These are phyloP conservation scores for Atopsyche davidsoni DNA, from an alignment of 1,140 invertebrate species.

Conservation along the genomic window DNA sequence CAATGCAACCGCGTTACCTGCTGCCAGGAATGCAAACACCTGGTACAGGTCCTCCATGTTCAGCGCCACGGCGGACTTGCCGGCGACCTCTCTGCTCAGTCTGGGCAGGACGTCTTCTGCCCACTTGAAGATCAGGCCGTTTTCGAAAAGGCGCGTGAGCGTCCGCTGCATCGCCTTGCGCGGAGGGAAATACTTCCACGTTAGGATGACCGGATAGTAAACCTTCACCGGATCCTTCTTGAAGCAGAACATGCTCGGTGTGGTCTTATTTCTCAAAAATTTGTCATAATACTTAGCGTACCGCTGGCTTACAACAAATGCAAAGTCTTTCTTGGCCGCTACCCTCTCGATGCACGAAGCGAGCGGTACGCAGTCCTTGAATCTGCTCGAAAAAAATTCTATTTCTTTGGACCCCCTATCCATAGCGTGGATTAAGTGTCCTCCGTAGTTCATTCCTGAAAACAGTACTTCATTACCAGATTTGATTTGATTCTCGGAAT, in stretches of 20 bases:
- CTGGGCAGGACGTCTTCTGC: background rate
- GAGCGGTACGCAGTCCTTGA: slow-evolving; percentile 8
- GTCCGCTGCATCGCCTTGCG: slow-evolving; percentile 4
- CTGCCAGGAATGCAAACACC: too few relatives aligned
- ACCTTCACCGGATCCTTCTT: background rate
- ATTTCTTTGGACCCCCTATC: slow-evolving; percentile 8
- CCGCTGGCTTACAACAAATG: slow-evolving; percentile 6
- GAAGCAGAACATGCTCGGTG: slow-evolving; percentile 8
- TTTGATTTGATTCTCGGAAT: slow-evolving; percentile 11
- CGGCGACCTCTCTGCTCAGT: too few relatives aligned
- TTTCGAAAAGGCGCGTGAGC: slow-evolving; percentile 15
- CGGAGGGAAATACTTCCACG: slow-evolving; percentile 15
- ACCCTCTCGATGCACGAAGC: slow-evolving; percentile 14
- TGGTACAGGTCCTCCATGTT: too few relatives aligned
- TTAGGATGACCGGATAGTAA: slow-evolving; percentile 9
- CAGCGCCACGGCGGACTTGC: slow-evolving; percentile 1
- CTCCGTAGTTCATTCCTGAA: slow-evolving; percentile 2
- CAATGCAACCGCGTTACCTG: too few relatives aligned
- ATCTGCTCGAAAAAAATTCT: slow-evolving; percentile 7
- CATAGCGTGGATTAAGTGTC: slow-evolving; percentile 11
- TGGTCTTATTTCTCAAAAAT: background rate
- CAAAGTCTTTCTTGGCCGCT: slow-evolving; percentile 10
- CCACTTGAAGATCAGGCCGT: slow-evolving; percentile 21
- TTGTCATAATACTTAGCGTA: slow-evolving; percentile 12
- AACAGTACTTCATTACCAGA: background rate